These are phyloP conservation scores for Trinorchestia longiramus DNA, from an alignment of 1,140 invertebrate species.

Conservation along the genomic window DNA sequence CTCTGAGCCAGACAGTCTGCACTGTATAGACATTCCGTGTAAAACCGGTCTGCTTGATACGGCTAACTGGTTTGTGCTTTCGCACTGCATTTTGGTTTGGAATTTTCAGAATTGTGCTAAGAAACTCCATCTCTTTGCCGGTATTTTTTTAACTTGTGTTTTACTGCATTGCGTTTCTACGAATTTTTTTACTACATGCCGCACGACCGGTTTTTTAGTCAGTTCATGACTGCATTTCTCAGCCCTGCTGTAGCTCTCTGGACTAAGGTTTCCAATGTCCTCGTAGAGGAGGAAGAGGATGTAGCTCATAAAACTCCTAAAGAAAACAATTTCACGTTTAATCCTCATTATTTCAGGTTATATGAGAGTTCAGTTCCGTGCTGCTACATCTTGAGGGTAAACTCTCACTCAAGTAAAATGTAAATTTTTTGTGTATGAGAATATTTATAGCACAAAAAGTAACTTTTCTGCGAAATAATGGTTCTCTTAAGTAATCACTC, in stretches of 20 bases:
- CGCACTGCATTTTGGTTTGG: neutral
- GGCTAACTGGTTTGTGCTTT: neutral
- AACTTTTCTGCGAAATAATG: no score
- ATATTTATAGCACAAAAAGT: no score
- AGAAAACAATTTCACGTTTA: no score
- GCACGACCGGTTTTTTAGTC: neutral
- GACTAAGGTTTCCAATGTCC: no score
- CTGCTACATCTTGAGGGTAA: no score
- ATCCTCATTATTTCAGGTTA: no score
- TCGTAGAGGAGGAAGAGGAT: no score
- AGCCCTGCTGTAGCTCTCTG: neutral
- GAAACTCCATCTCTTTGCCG: neutral
- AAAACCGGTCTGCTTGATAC: neutral
- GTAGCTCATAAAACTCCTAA: no score
- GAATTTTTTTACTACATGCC: neutral
- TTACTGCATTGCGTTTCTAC: neutral
- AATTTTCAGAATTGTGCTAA: neutral
- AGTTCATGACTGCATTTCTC: neutral
- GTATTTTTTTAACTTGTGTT: neutral
- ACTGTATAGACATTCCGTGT: neutral
- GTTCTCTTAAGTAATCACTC: no score
- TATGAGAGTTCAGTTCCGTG: no score
- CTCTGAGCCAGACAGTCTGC: neutral
- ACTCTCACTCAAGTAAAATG: no score
- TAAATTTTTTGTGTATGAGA: no score